These are phyloP conservation scores for Sialia sialis DNA, from an alignment of 2,113 vertebrate genomes.

Conservation along the genomic window DNA sequence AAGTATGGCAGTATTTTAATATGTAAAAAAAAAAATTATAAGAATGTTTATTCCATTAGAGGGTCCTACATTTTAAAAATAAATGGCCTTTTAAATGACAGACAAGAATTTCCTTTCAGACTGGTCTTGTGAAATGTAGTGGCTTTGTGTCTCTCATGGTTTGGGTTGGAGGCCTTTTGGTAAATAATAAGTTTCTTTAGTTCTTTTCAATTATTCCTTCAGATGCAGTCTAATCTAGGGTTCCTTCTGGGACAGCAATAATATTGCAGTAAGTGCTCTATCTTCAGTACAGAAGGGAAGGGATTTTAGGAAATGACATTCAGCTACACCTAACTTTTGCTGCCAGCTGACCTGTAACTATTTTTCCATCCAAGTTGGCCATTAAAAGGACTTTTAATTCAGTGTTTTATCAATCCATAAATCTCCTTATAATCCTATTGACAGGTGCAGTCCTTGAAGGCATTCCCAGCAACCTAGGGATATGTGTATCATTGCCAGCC, in stretches of 20 bases:
- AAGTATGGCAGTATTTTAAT: neutral
- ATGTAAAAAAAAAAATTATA: neutral
- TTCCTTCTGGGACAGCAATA: neutral
- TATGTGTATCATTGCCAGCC: neutral
- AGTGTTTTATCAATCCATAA: neutral
- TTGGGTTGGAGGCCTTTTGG: neutral
- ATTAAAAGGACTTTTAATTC: neutral
- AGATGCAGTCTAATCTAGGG: neutral
- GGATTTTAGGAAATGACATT: neutral
- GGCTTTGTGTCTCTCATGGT: conserved; percentile 26
- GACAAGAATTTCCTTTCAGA: conserved; percentile 25
- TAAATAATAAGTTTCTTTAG: neutral
- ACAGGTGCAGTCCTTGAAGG: neutral
- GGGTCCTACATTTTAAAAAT: conserved; percentile 20
- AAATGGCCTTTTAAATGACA: conserved; percentile 12
- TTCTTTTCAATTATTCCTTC: neutral
- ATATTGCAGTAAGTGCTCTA: neutral
- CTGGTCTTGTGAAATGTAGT: conserved; percentile 31
- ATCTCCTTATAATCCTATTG: neutral
- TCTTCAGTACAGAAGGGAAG: neutral
- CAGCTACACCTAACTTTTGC: neutral
- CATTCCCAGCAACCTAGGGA: neutral
- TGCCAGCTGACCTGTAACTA: neutral
- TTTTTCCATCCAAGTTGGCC: neutral
- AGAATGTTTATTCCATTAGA: neutral